Base-by-base conservation (phyloP, 2,888 invertebrate genomes). In the Papilio elwesi region DNA sequence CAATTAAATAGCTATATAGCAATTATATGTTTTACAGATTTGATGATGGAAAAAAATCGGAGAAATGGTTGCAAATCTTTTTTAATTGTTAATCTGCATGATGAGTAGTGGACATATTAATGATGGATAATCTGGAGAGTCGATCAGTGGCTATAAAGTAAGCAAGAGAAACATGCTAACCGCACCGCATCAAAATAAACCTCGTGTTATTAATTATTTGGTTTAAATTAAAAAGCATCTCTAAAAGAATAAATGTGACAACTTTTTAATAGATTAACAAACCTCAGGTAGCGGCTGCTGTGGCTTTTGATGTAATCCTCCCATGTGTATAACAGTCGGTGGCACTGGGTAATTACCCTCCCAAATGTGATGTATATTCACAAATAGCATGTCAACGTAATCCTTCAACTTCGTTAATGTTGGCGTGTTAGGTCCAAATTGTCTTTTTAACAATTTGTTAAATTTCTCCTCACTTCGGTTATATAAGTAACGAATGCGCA, bases 291-390 rank as follows among this genome's bases (percentile, higher is more conserved):
- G 76, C 7, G 85, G 80, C 66, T 85, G 83, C 8, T 81, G 76
- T 13, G 82, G 78, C 49, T 78, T 82, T 48, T 86, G 78, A 76
- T 90, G 90, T 49, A 88, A 77, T 6, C 90, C 90, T 64, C 90
- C 90, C 70, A 90, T 83, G 59, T 84, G 85, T 8, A 91, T 71
- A 36, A 90, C 77, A 74, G 82, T 84, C 0, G 92, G 90, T 9
- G 90, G 84, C 4, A 88, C 77, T 12, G 93, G 91, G 47, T 87
- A 81, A 70, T 85, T 83, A 0, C 76, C 77, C 43, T 82, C 82
- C 79, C 87, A 86, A 16, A 87, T 66, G 0, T 87, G 85, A 77
- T 92, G 86, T 4, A 83, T 80, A 75, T 91, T 92, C 0, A 90
- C 57, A 71, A 93, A 86, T 53, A 91, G 71, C 79, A 91, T 77